Conservation (phyloP, 2,888 invertebrate genomes). For the Microplitis manilae region DNA sequence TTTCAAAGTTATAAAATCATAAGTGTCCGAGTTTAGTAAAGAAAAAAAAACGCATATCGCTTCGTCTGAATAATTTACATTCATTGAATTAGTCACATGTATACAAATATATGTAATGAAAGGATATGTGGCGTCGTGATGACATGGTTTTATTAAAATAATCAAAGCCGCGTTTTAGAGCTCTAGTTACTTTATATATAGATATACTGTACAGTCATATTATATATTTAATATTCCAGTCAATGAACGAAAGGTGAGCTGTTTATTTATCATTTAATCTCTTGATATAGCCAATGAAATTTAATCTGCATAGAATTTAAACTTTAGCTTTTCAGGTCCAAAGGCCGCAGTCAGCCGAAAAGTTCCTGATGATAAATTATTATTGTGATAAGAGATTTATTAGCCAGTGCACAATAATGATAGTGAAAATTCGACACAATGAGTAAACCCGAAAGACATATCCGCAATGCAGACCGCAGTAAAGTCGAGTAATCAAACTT, state of each 20-base stretch:
- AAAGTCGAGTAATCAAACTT: slow-evolving; percentile 48
- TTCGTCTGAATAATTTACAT: neutral
- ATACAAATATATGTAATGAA: neutral
- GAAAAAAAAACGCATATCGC: neutral
- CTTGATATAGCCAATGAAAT: neutral
- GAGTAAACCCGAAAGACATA: slow-evolving; percentile 42
- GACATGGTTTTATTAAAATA: neutral
- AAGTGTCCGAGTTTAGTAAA: neutral
- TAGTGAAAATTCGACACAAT: slow-evolving; percentile 31
- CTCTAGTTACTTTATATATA: too few species aligned
- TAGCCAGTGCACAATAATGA: slow-evolving; percentile 20
- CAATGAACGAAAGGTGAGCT: slow-evolving; percentile 6
- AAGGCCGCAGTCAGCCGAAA: too few species aligned
- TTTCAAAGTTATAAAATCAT: neutral
- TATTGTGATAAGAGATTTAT: neutral
- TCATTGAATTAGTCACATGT: neutral
- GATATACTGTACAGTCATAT: neutral
- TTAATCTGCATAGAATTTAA: neutral
- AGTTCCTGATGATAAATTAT: too few species aligned
- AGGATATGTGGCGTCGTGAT: neutral
- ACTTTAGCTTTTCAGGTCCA: neutral
- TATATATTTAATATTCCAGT: neutral
- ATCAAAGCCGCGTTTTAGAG: neutral
- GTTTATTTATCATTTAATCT: neutral
- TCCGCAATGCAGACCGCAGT: slow-evolving; percentile 65